These are phyloP conservation scores for Tauraco hartlaubi DNA, from an alignment of 2,797 vertebrate species.

Conservation along the genomic window DNA sequence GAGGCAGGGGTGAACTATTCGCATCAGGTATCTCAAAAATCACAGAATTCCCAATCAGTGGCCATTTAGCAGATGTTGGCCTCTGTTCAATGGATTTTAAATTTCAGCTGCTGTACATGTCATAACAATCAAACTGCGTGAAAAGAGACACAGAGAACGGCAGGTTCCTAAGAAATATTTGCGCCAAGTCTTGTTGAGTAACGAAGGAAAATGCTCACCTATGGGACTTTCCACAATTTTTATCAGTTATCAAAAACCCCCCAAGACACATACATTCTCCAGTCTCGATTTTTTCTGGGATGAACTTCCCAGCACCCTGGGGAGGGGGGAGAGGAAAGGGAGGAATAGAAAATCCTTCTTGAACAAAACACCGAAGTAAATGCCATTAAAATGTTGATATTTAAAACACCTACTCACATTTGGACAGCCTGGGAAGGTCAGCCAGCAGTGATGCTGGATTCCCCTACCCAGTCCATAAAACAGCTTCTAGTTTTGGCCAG, in stretches of 20 bases:
- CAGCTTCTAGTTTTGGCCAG: neutral
- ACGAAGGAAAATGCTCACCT: constrained; percentile 50
- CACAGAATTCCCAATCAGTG: neutral
- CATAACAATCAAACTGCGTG: neutral
- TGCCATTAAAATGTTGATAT: neutral
- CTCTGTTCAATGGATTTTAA: constrained; percentile 11
- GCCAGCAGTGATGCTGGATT: neutral
- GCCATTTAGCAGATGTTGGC: constrained; percentile 4
- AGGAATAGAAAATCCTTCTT: neutral
- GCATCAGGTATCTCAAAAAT: neutral
- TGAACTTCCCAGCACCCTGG: constrained; percentile 23
- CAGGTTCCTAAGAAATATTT: constrained; percentile 29
- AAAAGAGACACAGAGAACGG: neutral
- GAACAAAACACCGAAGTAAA: neutral
- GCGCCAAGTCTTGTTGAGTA: constrained; percentile 28
- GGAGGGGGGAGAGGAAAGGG: neutral
- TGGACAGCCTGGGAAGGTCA: neutral
- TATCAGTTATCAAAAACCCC: constrained; percentile 27
- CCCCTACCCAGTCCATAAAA: neutral
- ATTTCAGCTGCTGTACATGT: constrained; percentile 10
- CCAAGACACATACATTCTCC: constrained; percentile 9
- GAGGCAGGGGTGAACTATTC: neutral
- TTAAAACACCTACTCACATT: neutral
- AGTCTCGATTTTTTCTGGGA: neutral
- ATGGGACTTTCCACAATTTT: constrained; percentile 57